Evolutionary conservation across 1,140 invertebrate genomes (phyloP), one percentile per base, ranked within the genome.

Genomic region (Drosophila baimaii): DNA sequence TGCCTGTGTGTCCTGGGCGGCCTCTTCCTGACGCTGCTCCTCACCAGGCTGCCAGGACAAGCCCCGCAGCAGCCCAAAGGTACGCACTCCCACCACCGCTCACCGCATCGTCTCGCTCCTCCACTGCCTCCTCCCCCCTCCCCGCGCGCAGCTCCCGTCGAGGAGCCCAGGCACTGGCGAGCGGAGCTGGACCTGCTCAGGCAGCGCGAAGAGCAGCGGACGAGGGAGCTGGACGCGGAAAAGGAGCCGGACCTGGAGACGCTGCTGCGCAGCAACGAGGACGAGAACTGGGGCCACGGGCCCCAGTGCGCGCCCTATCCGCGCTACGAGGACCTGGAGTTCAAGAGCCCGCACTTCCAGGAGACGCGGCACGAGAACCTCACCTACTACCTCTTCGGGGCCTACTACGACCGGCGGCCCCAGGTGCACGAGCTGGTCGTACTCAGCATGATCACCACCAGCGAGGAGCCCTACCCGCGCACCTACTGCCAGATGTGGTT

Each of bases 401-500:
- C 97, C 1, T 98, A 97, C 91, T 96, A 97, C 82, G 97, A 98
- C 91, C 94, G 95, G 7, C 93, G 97, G 7, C 94, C 43, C 9
- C 94, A 51, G 91, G 96, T 29, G 94, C 95, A 0, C 95, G 96
- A 1, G 94, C 95, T 98, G 1, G 92, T 97, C 3, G 94, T 98
- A n/a, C 93, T 98, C 2, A 95, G 95, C 2, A 98, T 98, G 96
- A 95, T 97, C 63, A 95, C 97, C 91, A 93, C 95, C n/a, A 95
- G 97, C 41, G 0, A 5, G 0, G 96, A 95, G 0, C 95, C 95
- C 84, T 66, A 52, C 23, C 70, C 68, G 9, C 0, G 0, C 0
- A 31, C 51, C 10, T 68, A 55, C 8, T 98, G 97, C 84, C 97
- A 97, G 84, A 93, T 98, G 58, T 98, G 97, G 97, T 98, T 96